Conservation (phyloP, 92 coral and sea anemone species). For the Montipora capitata region DNA sequence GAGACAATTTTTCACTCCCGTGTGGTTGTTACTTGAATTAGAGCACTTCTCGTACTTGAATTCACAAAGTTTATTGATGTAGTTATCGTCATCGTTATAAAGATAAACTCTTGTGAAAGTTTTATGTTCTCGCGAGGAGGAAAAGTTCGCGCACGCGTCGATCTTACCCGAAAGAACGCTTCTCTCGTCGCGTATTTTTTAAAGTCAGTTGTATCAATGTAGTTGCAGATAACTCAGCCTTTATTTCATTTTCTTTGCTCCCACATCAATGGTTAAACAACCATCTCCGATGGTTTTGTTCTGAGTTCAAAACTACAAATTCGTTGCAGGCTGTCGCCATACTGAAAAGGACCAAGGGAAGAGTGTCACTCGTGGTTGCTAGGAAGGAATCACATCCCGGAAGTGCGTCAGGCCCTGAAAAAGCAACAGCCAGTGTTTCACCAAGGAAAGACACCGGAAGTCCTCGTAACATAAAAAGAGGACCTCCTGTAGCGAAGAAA, state of each 20-base stretch:
- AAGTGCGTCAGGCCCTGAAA: constrained; percentile 62
- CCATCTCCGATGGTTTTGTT: too few species aligned
- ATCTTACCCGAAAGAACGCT: background rate
- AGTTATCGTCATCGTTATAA: too few species aligned
- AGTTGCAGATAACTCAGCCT: too few species aligned
- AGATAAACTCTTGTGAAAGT: too few species aligned
- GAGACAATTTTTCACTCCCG: too few species aligned
- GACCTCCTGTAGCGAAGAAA: constrained; percentile 52
- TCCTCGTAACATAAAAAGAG: constrained; percentile 23
- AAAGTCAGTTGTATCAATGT: background rate
- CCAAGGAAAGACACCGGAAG: constrained; percentile 53
- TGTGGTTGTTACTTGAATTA: too few species aligned
- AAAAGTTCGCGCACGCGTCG: too few species aligned
- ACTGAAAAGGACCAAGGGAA: constrained; percentile 85
- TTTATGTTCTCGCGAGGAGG: too few species aligned
- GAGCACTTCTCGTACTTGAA: too few species aligned
- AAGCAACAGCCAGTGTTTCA: constrained; percentile 27
- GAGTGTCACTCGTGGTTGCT: constrained; percentile 87
- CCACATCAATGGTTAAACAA: too few species aligned
- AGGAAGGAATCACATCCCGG: constrained; percentile 76
- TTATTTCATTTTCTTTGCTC: too few species aligned
- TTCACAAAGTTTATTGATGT: too few species aligned
- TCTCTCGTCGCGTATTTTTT: background rate
- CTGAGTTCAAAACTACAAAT: background rate
- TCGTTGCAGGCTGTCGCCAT: constrained; percentile 83